Conservation (phyloP, 2,113 vertebrate species). For the Apodemus speciosus region DNA sequence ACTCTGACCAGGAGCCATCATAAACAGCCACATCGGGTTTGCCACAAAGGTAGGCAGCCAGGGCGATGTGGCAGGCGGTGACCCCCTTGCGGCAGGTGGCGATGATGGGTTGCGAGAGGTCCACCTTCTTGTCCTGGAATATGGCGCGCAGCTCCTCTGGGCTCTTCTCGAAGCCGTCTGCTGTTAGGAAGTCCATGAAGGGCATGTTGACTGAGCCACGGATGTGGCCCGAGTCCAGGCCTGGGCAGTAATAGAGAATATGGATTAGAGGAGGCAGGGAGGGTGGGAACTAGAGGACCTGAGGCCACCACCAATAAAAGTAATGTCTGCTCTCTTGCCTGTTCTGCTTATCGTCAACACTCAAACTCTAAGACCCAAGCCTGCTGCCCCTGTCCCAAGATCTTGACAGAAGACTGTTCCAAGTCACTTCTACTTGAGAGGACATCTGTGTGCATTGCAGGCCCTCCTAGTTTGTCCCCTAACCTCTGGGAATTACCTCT, state of each 20-base stretch:
- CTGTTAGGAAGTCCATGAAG: slow-evolving; percentile 89
- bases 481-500: neutral
- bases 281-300: accelerated
- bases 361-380: neutral
- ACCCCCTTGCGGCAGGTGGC: slow-evolving; percentile 93
- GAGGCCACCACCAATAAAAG: neutral
- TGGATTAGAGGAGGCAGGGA: neutral
- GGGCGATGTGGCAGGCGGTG: slow-evolving; percentile 92
- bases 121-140: slow-evolving; percentile 87
- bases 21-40: slow-evolving; percentile 90
- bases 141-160: slow-evolving; percentile 86
- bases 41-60: slow-evolving; percentile 93
- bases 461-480: neutral
- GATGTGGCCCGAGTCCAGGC: slow-evolving; percentile 92
- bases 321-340: neutral
- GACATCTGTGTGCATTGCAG: neutral
- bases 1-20: slow-evolving; percentile 95
- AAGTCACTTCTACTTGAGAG: neutral
- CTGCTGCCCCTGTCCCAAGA: too few species aligned
- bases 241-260: slow-evolving; percentile 79
- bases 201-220: slow-evolving; percentile 92
- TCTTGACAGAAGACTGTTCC: neutral
- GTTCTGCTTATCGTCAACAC: accelerated
- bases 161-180: slow-evolving; percentile 88
- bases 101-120: slow-evolving; percentile 88